Evolutionary conservation across 1,140 invertebrate species (phyloP).

Genomic region (Drosophila orena): DNA sequence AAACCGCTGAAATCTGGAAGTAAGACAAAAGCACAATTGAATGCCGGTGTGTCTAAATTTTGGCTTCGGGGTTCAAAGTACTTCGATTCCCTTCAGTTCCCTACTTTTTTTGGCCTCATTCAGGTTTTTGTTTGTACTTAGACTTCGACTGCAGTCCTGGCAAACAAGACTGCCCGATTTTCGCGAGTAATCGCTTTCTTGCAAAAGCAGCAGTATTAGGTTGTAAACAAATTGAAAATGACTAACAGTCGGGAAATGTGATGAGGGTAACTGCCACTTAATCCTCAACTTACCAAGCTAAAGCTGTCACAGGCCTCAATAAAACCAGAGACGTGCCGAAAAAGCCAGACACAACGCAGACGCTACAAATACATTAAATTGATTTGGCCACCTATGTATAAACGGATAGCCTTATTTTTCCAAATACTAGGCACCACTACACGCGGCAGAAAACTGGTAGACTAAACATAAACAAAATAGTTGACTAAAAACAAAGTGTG

Average conservation of each 20-base stretch:
- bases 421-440: background rate
- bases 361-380: conserved; percentile 11
- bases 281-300: conserved; percentile 16
- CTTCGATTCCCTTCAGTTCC: background rate
- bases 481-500: too few species aligned
- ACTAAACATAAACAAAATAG: background rate
- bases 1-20: conserved; percentile 3
- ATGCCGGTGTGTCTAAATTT: conserved; percentile 2
- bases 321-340: conserved; percentile 6
- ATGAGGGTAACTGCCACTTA: conserved; percentile 28
- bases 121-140: conserved; percentile 1
- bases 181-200: background rate
- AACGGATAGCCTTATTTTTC: background rate
- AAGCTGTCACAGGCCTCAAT: conserved; percentile 42
- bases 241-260: conserved; percentile 8
- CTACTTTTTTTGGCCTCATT: background rate
- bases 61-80: conserved; percentile 8
- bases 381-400: background rate
- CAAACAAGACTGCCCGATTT: background rate
- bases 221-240: conserved; percentile 31
- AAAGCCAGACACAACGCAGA: conserved; percentile 34
- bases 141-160: conserved; percentile 1
- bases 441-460: background rate
- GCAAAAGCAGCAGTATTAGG: background rate
- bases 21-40: conserved; percentile 6